Conservation (phyloP, 2,797 vertebrate genomes). For the Gymnodraco acuticeps region DNA sequence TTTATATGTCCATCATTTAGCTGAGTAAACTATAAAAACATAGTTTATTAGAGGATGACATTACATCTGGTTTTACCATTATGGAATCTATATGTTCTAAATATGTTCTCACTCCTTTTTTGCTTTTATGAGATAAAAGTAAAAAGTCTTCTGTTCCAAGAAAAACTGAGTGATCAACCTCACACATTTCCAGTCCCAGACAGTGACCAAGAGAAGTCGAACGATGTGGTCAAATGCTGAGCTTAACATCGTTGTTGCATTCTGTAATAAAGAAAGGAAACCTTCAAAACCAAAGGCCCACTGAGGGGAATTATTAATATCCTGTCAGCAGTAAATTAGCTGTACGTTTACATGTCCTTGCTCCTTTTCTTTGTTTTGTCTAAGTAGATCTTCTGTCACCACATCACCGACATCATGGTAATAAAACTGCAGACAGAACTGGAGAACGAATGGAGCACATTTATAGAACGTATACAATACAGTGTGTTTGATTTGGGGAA, state of each 20-base stretch:
- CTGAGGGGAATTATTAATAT: constrained; percentile 77
- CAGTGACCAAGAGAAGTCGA: constrained; percentile 66
- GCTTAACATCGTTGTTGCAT: constrained; percentile 77
- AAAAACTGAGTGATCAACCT: constrained; percentile 72
- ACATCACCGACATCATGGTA: constrained; percentile 42
- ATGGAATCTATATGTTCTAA: constrained; percentile 33
- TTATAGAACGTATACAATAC: constrained; percentile 44
- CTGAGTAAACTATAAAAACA: constrained; percentile 48
- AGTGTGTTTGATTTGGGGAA: constrained; percentile 46
- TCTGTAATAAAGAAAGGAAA: constrained; percentile 78
- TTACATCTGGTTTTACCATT: constrained; percentile 65
- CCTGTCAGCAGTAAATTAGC: constrained; percentile 78
- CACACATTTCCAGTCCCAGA: constrained; percentile 69
- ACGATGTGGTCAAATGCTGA: constrained; percentile 70
- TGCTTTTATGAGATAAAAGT: constrained; percentile 47
- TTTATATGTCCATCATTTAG: constrained; percentile 27
- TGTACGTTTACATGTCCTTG: constrained; percentile 57
- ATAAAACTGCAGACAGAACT: constrained; percentile 68
- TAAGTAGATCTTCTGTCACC: constrained; percentile 61
- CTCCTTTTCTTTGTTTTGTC: constrained; percentile 74
- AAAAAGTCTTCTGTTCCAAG: constrained; percentile 57
- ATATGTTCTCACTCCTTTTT: constrained; percentile 27
- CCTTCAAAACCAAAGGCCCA: constrained; percentile 68
- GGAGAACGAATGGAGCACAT: constrained; percentile 42
- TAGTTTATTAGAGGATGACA: constrained; percentile 22